Percentiles rank a stretch among this genome's conserved stretches.
phyloP scores from a whole-genome alignment of 2,797 vertebrate genomes.

The Ispidina lecontei region DNA sequence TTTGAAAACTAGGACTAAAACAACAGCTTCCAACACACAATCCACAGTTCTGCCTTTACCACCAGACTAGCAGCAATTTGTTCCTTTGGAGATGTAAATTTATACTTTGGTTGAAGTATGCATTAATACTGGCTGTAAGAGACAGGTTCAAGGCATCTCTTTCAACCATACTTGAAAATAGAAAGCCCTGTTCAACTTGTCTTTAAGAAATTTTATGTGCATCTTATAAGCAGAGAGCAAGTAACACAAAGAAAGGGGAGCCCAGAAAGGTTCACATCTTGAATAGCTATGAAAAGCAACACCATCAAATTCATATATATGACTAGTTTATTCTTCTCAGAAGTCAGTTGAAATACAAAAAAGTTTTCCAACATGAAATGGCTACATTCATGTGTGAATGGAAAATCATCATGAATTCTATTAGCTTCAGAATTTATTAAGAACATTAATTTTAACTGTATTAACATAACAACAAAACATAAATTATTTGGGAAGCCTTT shows the following conservation, averaged over 20 bases:
- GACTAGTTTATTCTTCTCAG: not conserved
- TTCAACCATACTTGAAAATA: not conserved
- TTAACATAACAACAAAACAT: constrained; percentile 62
- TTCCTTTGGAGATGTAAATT: not conserved
- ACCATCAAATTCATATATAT: not conserved
- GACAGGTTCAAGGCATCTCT: not conserved
- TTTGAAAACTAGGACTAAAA: not conserved
- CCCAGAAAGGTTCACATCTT: not conserved
- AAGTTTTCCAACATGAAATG: constrained; percentile 35
- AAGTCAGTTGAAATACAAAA: constrained; percentile 34
- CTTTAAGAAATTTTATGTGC: not conserved
- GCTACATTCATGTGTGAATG: constrained; percentile 19
- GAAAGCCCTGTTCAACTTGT: not conserved
- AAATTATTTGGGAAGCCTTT: constrained; percentile 59
- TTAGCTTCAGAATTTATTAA: constrained; percentile 56
- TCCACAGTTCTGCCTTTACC: not conserved
- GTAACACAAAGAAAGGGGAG: not conserved
- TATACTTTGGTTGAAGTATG: accelerated
- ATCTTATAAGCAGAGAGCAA: not conserved
- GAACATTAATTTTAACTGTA: constrained; percentile 58
- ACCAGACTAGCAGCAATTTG: not conserved
- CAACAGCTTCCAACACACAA: not conserved
- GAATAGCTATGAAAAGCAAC: not conserved
- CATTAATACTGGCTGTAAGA: not conserved
- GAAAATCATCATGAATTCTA: constrained; percentile 65